phyloP scores from a whole-genome alignment of 2,113 vertebrate species.

The Prunella fulvescens region DNA sequence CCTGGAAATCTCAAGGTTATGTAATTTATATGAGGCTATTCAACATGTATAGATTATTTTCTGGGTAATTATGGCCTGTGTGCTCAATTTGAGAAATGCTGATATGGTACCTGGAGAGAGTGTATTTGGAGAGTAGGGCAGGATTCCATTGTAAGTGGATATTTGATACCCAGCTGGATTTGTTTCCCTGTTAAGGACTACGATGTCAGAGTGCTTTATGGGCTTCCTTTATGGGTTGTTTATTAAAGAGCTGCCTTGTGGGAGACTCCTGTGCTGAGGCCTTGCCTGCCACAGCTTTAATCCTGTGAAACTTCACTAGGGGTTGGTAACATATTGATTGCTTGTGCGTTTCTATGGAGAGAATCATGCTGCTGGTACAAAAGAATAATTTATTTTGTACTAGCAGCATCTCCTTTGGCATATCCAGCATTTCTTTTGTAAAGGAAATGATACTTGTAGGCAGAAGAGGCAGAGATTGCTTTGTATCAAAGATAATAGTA shows the following conservation, averaged over 20 bases:
- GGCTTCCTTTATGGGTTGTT: slow-evolving; percentile 64
- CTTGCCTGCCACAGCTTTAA: slow-evolving; percentile 75
- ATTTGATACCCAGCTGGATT: background rate
- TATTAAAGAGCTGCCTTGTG: slow-evolving; percentile 76
- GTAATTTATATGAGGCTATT: background rate
- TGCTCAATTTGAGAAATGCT: background rate
- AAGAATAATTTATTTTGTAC: background rate
- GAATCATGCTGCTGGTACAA: background rate
- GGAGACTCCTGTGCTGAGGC: slow-evolving; percentile 70
- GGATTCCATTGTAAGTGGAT: background rate
- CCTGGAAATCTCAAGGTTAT: background rate
- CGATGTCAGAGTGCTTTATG: background rate
- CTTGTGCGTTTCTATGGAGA: slow-evolving; percentile 37
- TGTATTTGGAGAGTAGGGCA: background rate
- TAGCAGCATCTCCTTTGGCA: background rate
- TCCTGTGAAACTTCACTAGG: slow-evolving; percentile 67
- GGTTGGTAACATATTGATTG: slow-evolving; percentile 58
- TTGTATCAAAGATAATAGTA: background rate
- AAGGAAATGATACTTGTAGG: background rate
- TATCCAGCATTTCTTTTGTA: background rate
- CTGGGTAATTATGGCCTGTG: background rate
- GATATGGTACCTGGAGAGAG: background rate
- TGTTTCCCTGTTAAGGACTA: background rate
- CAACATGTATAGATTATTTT: background rate
- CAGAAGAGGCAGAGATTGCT: background rate